A percentile compares a stretch with the other conserved stretches of the same genome.
Evolutionary conservation across 2,113 vertebrate genomes (phyloP).

Genomic region (Hipposideros armiger): DNA sequence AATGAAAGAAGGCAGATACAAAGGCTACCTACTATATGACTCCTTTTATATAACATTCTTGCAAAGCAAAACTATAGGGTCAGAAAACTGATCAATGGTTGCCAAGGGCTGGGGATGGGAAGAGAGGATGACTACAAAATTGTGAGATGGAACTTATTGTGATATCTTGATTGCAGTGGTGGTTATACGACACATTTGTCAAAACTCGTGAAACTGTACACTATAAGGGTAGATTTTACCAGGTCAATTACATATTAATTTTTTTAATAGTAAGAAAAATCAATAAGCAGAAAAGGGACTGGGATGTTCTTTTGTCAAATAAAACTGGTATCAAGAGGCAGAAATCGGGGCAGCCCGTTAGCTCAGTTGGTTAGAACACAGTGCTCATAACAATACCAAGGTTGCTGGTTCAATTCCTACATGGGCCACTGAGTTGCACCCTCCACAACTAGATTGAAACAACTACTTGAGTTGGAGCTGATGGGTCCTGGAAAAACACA

Average conservation of each 20-base stretch:
- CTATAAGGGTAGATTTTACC: neutral
- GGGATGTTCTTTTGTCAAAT: neutral
- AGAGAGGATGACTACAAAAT: neutral
- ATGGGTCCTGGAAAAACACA: no score
- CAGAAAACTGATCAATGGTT: neutral
- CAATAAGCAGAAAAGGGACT: neutral
- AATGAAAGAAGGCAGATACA: slow-evolving; percentile 1
- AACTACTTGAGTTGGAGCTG: no score
- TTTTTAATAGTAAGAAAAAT: neutral
- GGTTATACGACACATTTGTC: neutral
- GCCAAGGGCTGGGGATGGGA: neutral
- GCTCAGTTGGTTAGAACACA: no score
- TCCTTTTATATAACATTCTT: slow-evolving; percentile 6
- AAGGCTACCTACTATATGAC: neutral
- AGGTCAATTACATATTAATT: neutral
- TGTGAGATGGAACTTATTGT: neutral
- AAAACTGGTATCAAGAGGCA: neutral
- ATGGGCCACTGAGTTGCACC: no score
- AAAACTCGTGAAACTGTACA: neutral
- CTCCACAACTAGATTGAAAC: no score
- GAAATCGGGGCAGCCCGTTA: neutral
- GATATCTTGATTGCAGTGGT: neutral
- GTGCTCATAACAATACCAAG: no score
- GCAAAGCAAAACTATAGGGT: neutral
- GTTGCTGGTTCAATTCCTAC: no score